Conservation (phyloP, 2,113 vertebrate species). For the Ailuropoda melanoleuca region DNA sequence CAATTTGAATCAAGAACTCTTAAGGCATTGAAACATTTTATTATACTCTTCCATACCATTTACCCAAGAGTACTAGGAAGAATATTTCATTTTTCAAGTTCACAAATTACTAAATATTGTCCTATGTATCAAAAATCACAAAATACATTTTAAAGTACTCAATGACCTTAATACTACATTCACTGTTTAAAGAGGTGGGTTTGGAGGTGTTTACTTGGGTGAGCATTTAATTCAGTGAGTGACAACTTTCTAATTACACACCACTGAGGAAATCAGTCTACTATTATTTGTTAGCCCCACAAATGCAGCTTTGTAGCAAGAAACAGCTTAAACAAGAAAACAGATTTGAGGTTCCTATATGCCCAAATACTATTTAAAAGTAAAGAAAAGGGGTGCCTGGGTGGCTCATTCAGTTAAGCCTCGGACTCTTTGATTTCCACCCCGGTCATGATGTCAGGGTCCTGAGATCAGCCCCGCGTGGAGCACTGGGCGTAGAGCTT, state of each 20-base stretch:
- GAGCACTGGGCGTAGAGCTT: background rate
- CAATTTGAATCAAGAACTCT: slow-evolving; percentile 67
- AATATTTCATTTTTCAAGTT: background rate
- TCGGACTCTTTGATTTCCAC: background rate
- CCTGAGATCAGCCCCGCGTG: background rate
- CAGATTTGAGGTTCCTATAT: background rate
- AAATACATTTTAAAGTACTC: background rate
- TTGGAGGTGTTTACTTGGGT: background rate
- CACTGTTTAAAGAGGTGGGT: background rate
- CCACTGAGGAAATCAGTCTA: background rate
- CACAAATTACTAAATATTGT: background rate
- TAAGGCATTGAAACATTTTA: slow-evolving; percentile 50
- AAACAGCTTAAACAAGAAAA: slow-evolving; percentile 27
- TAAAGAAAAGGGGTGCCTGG: background rate
- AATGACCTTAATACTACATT: background rate
- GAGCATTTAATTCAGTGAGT: slow-evolving; percentile 15
- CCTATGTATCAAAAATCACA: background rate
- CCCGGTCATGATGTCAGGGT: background rate
- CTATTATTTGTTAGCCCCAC: background rate
- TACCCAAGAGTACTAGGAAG: slow-evolving; percentile 27
- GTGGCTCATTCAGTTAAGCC: background rate
- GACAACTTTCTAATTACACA: background rate
- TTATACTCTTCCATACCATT: background rate
- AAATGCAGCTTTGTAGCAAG: slow-evolving; percentile 9
- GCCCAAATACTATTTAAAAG: background rate